Evolutionary conservation across 2,113 vertebrate genomes (phyloP), one percentile per base, ranked within the genome.

Genomic region (Penelope pileata): DNA sequence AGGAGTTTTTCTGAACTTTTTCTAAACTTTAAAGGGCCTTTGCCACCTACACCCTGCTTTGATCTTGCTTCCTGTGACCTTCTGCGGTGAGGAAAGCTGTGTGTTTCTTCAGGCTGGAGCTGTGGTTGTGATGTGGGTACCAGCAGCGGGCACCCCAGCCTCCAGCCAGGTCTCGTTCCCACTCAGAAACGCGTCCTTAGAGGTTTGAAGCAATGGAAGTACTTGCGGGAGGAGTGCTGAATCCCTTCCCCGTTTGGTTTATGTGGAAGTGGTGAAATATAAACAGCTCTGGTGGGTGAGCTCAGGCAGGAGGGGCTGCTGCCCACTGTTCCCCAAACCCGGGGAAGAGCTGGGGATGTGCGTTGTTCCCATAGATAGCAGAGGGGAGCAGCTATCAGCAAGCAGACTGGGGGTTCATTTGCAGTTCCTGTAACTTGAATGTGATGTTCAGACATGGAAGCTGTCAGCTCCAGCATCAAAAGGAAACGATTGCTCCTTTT

Each of bases 381-480:
- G 45, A 54, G 13, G 45, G 70, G 14, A 82, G 91, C 91, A 95
- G 1, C 90, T 63, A 4, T 79, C 84, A 91, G 86, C 88, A 86
- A 67, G 84, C 54, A 4, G 8, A 12, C 26, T 38, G 56, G 70
- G 26, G 89, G 92, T 54, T 95, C 70, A 0, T 91, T 89, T 91
- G 64, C 67, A 83, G 67, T 29, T 60, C 0, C 60, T 75, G 56
- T 50, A 29, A 95, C 93, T 92, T 90, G 86, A 92, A 93, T 91
- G 38, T 32, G 48, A 58, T 86, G 84, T 48, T 95, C 83, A 88
- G 92, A 43, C 66, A 81, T 89, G 86, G 68, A 6, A 92, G 79
- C 72, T 93, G 88, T 85, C 89, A 94, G 83, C 80, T 88, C 56
- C 63, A 40, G 88, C 88, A 90, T 96, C 93, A 94, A 86, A 95